phyloP scores from a whole-genome alignment of 2,888 invertebrate genomes.

The Drosophila mimetica region DNA sequence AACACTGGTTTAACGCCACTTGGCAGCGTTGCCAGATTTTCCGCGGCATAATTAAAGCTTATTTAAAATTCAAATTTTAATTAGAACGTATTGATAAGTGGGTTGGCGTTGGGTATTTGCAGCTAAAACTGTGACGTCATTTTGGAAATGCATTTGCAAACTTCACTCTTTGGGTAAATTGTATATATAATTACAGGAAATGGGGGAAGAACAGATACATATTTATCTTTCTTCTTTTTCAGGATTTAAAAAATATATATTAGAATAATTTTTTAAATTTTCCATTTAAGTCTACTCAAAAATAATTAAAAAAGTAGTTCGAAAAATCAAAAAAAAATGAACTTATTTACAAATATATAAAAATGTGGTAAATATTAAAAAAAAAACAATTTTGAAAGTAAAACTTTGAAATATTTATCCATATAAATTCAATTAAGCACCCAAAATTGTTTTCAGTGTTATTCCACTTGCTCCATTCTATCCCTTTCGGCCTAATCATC shows the following conservation, averaged over 20 bases:
- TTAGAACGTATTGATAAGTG: neutral
- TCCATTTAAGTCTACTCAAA: too few species aligned
- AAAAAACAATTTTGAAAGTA: too few species aligned
- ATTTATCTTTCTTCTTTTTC: too few species aligned
- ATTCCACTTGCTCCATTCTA: neutral
- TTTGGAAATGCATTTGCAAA: neutral
- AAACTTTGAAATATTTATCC: too few species aligned
- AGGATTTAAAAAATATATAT: too few species aligned
- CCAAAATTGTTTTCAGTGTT: too few species aligned
- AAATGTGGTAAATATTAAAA: too few species aligned
- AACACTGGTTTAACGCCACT: neutral
- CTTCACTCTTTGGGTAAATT: neutral
- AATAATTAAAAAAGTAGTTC: too few species aligned
- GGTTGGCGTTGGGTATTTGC: neutral
- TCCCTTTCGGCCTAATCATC: neutral
- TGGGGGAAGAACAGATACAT: slow-evolving; percentile 7
- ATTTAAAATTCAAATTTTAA: slow-evolving; percentile 13
- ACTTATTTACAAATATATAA: too few species aligned
- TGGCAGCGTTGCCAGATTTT: slow-evolving; percentile 4
- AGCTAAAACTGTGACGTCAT: neutral
- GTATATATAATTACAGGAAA: slow-evolving; percentile 3
- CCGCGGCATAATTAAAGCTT: neutral
- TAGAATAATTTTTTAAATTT: too few species aligned
- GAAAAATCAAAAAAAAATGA: too few species aligned
- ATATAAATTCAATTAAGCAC: too few species aligned